phyloP scores from a whole-genome alignment of 2,113 vertebrate species.

The Caloenas nicobarica region DNA sequence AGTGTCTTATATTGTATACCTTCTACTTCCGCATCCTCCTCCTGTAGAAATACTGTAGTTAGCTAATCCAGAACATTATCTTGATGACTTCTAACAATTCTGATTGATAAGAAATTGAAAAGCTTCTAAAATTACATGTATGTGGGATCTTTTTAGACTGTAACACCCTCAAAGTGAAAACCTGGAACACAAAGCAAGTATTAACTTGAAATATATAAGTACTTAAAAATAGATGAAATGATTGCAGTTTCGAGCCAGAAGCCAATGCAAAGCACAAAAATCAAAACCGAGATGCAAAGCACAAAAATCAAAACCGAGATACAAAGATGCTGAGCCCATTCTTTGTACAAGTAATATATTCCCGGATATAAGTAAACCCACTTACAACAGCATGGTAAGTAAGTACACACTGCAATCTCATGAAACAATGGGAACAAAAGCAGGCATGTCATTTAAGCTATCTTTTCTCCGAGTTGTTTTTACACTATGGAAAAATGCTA shows the following conservation, averaged over 20 bases:
- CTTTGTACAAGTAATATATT: background rate
- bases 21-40: conserved; percentile 88
- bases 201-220: background rate
- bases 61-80: background rate
- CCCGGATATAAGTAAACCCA: background rate
- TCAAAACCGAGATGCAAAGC: background rate
- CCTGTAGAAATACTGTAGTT: conserved; percentile 78
- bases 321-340: background rate
- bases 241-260: background rate
- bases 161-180: background rate
- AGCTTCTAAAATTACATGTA: background rate
- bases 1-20: conserved; percentile 88
- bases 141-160: background rate
- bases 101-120: background rate
- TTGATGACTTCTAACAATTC: background rate
- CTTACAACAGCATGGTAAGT: background rate
- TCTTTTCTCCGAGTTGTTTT: background rate
- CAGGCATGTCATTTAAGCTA: background rate
- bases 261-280: background rate
- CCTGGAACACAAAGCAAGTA: background rate
- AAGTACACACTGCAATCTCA: background rate
- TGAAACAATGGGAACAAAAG: background rate
- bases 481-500: background rate
- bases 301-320: background rate
- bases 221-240: background rate